phyloP scores from a whole-genome alignment of 2,113 vertebrate genomes.

The Girardinichthys multiradiatus region DNA sequence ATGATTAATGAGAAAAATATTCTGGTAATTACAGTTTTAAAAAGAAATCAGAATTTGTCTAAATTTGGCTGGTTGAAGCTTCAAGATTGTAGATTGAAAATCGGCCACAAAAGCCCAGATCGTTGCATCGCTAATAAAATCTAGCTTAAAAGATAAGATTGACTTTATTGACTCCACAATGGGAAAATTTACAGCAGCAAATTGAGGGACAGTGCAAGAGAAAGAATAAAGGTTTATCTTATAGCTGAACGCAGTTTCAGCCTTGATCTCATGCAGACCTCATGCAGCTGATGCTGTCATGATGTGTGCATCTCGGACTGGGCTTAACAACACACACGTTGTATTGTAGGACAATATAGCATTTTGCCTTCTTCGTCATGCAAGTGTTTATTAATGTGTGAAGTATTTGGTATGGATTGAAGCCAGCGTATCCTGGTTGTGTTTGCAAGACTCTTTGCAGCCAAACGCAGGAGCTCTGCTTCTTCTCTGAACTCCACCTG shows the following conservation, averaged over 20 bases:
- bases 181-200: background rate
- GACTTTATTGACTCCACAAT: background rate
- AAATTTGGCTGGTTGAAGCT: background rate
- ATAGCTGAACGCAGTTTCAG: too few species aligned
- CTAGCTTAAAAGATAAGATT: background rate
- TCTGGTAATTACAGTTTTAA: too few species aligned
- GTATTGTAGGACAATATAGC: background rate
- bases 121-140: background rate
- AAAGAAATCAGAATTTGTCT: background rate
- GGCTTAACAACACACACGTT: background rate
- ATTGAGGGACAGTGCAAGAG: background rate
- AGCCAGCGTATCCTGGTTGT: background rate
- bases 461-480: background rate
- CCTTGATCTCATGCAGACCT: background rate
- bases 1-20: too few species aligned
- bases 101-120: background rate
- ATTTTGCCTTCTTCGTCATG: background rate
- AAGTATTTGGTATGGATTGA: background rate
- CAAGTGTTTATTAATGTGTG: background rate
- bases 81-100: background rate
- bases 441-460: background rate
- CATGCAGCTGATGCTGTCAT: background rate
- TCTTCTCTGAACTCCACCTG: slow-evolving; percentile 9
- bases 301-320: background rate
- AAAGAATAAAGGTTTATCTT: too few species aligned